phyloP scores from a whole-genome alignment of 2,888 invertebrate species.

The Noctuana brunneofusca region DNA sequence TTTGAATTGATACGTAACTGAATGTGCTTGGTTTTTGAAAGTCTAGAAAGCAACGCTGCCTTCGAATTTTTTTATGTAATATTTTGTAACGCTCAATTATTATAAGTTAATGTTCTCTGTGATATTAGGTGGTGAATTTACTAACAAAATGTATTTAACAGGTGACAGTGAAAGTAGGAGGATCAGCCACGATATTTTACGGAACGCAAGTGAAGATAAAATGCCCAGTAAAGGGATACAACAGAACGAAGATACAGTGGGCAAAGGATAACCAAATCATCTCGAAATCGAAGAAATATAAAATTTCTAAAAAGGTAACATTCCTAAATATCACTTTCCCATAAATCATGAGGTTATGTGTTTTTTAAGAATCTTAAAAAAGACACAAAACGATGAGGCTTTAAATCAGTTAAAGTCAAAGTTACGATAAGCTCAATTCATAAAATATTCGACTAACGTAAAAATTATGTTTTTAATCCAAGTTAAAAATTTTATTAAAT shows the following conservation, averaged over 20 bases:
- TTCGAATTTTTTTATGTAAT: no score
- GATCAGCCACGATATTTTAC: constrained; percentile 93
- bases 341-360: no score
- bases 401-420: no score
- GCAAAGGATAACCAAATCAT: constrained; percentile 92
- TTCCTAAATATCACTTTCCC: background rate
- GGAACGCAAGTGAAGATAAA: constrained; percentile 96
- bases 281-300: constrained; percentile 90
- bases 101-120: no score
- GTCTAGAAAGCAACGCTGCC: no score
- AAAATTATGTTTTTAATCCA: background rate
- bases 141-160: constrained; percentile 43
- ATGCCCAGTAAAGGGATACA: constrained; percentile 94
- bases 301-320: constrained; percentile 90
- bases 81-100: no score
- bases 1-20: no score
- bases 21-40: no score
- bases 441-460: background rate
- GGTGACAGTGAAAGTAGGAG: constrained; percentile 94
- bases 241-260: constrained; percentile 93
- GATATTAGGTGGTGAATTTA: background rate
- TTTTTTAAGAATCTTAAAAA: no score
- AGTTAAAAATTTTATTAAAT: background rate
- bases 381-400: no score
- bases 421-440: no score